Evolutionary conservation across 2,797 vertebrate genomes (phyloP).

Genomic region (Mormyrops attenuatus): DNA sequence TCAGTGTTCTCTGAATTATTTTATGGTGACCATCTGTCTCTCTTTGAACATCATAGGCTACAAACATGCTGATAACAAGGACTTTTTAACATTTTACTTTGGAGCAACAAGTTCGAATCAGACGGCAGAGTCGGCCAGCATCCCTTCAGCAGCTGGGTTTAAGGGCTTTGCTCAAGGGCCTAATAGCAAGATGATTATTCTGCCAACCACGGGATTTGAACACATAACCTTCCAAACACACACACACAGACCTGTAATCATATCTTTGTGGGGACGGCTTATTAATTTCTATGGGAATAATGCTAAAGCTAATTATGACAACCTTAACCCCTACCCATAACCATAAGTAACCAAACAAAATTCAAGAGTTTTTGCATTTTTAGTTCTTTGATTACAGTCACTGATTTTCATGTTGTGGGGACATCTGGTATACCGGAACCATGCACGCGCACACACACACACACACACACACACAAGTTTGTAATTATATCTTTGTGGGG

Average conservation of each 20-base stretch:
- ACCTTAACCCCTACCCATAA: neutral
- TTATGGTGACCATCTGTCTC: neutral
- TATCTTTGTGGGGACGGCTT: neutral
- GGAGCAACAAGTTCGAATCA: neutral
- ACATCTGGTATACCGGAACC: no score
- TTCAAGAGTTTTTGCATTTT: neutral
- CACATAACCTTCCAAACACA: neutral
- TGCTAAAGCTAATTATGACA: neutral
- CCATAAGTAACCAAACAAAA: neutral
- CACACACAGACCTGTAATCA: neutral
- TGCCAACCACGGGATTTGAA: neutral
- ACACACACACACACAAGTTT: neutral
- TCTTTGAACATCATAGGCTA: neutral
- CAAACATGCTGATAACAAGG: neutral
- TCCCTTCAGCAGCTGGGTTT: neutral
- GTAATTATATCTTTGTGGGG: neutral
- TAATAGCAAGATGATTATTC: neutral
- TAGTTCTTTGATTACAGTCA: neutral
- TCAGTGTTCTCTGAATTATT: neutral
- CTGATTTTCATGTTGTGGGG: neutral
- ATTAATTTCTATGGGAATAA: neutral
- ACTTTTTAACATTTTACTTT: neutral
- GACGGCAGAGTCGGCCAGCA: neutral
- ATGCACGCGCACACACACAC: neutral
- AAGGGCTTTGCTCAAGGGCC: neutral